Evolutionary conservation across 2,113 vertebrate species (phyloP).

Genomic region (Cariama cristata): DNA sequence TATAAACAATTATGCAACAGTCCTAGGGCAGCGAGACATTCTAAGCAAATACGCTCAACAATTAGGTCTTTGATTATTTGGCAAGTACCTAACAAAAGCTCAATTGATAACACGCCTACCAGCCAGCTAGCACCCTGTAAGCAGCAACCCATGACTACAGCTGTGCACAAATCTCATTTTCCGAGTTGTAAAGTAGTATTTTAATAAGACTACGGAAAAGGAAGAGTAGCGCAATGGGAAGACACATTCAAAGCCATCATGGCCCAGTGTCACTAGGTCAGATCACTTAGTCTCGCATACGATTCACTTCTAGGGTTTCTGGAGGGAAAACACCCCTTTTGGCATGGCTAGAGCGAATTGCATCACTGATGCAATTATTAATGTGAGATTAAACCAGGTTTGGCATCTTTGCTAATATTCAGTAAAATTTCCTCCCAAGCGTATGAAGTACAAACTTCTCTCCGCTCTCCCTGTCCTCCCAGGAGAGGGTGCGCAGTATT

Average conservation of each 20-base stretch:
- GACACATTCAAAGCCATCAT: accelerated
- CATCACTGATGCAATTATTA: not conserved
- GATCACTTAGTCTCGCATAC: not conserved
- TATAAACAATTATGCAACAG: not conserved
- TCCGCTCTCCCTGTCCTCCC: not conserved
- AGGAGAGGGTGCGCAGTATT: not conserved
- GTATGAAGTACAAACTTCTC: not conserved
- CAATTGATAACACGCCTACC: not conserved
- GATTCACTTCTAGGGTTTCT: not conserved
- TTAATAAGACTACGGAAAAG: not conserved
- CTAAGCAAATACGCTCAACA: conserved; percentile 6
- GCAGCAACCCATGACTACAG: not conserved
- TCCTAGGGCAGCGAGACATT: not conserved
- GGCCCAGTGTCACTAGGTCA: not conserved
- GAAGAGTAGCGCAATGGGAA: not conserved
- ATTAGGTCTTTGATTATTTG: conserved; percentile 1
- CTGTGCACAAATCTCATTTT: not conserved
- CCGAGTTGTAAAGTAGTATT: not conserved
- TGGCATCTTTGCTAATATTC: not conserved
- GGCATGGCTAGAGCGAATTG: not conserved
- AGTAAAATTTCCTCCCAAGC: not conserved
- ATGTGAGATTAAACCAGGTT: not conserved
- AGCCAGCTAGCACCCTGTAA: not conserved
- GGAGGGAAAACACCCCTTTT: not conserved
- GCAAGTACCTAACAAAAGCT: conserved; percentile 42